Percentiles rank a stretch among this genome's conserved stretches.
Evolutionary conservation across 2,797 vertebrate genomes (phyloP).

Genomic region (Phrynocephalus forsythii): DNA sequence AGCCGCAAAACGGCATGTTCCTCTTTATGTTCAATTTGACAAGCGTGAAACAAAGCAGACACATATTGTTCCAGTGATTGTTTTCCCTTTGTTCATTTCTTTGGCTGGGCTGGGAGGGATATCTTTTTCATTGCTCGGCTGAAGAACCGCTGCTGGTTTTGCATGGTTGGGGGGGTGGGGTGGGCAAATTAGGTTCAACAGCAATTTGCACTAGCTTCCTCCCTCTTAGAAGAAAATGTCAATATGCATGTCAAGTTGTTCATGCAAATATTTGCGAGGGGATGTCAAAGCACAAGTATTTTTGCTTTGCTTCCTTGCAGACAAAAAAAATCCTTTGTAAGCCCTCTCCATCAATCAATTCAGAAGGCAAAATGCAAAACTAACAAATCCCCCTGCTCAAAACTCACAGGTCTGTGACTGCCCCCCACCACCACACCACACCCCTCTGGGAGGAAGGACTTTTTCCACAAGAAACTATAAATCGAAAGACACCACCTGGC

Average conservation of each 20-base stretch:
- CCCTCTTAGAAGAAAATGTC: neutral
- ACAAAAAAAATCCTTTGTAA: neutral
- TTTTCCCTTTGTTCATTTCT: too few species aligned
- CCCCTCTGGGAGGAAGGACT: neutral
- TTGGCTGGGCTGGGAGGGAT: neutral
- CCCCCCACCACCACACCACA: neutral
- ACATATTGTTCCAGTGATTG: neutral
- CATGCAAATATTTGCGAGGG: neutral
- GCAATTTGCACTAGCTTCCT: neutral
- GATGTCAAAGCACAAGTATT: neutral
- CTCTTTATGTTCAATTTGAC: neutral
- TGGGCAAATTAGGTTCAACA: neutral
- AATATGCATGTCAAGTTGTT: neutral
- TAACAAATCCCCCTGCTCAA: neutral
- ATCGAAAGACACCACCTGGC: neutral
- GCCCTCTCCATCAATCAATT: neutral
- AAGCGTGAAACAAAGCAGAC: neutral
- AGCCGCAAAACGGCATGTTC: too few species aligned
- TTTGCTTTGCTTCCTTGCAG: neutral
- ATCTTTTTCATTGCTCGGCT: neutral
- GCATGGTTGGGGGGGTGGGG: too few species aligned
- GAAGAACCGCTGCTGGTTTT: neutral
- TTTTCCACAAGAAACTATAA: neutral
- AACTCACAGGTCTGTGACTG: neutral
- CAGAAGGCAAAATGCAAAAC: neutral